Evolutionary conservation across 1,140 invertebrate genomes (phyloP).

Genomic region (Trissolcus basalis): DNA sequence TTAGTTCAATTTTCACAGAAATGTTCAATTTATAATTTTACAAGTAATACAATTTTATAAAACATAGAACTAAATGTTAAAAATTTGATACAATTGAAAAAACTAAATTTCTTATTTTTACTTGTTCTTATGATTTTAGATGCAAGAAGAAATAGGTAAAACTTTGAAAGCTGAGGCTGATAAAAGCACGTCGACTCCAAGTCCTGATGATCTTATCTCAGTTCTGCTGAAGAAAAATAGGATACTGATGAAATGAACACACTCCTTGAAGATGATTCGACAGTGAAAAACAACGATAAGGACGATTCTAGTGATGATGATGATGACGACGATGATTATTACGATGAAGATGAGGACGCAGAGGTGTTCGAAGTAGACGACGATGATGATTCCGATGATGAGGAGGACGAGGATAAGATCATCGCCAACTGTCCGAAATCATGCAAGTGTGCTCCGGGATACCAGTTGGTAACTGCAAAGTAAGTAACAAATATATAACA

Average conservation of each 20-base stretch:
- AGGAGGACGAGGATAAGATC: slow-evolving; percentile 65
- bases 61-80: too few species aligned
- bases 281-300: slow-evolving; percentile 55
- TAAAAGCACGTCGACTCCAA: slow-evolving; percentile 27
- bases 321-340: slow-evolving; percentile 60
- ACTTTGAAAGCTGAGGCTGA: slow-evolving; percentile 65
- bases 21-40: too few species aligned
- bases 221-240: slow-evolving; percentile 24
- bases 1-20: too few species aligned
- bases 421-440: slow-evolving; percentile 66
- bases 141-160: slow-evolving; percentile 66
- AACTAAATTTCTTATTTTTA: slow-evolving; percentile 24
- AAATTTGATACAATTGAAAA: too few species aligned
- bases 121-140: slow-evolving; percentile 51
- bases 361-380: slow-evolving; percentile 63
- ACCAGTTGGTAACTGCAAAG: slow-evolving; percentile 73
- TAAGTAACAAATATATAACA: slow-evolving; percentile 59
- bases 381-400: slow-evolving; percentile 60
- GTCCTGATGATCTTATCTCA: slow-evolving; percentile 1
- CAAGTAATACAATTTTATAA: too few species aligned
- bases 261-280: slow-evolving; percentile 62
- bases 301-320: slow-evolving; percentile 60
- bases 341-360: slow-evolving; percentile 63
- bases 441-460: slow-evolving; percentile 70
- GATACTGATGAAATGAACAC: slow-evolving; percentile 59